A percentile compares a stretch with the other conserved stretches of the same genome.
phyloP scores from a whole-genome alignment of 2,888 invertebrate genomes.

The Nemurella pictetii region DNA sequence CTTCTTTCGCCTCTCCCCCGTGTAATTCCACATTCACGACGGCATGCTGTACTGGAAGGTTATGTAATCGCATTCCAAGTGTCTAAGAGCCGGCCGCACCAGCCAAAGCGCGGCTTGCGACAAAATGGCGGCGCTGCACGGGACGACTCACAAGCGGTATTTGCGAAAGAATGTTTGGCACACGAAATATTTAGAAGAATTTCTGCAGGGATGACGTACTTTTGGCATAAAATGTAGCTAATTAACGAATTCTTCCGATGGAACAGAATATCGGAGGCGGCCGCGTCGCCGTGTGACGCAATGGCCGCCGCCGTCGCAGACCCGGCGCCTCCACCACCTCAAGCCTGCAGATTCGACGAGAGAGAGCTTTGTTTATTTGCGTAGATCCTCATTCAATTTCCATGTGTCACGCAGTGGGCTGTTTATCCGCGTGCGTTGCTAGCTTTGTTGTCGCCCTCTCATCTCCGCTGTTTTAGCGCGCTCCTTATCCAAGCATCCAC shows the following conservation, averaged over 20 bases:
- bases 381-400: not conserved
- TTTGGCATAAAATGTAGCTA: not conserved
- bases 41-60: not conserved
- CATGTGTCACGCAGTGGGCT: not conserved
- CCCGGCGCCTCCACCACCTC: not conserved
- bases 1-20: not conserved
- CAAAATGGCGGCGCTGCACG: not conserved
- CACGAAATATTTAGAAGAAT: not conserved
- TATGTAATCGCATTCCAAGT: slow-evolving; percentile 32
- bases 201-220: not conserved
- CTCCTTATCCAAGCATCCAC: not conserved
- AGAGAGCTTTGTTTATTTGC: not conserved
- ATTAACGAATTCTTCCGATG: not conserved
- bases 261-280: not conserved
- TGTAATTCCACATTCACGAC: slow-evolving; percentile 27
- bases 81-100: slow-evolving; percentile 8
- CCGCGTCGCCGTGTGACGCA: not conserved
- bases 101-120: not conserved
- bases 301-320: not conserved
- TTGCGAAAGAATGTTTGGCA: not conserved
- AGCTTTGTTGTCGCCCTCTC: not conserved
- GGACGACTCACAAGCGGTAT: not conserved
- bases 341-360: too few relatives aligned
- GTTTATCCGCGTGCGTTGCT: not conserved
- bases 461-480: not conserved